Evolutionary conservation across 1,140 invertebrate genomes (phyloP), one percentile per base, ranked within the genome.

Genomic region (Calycopis cecrops): DNA sequence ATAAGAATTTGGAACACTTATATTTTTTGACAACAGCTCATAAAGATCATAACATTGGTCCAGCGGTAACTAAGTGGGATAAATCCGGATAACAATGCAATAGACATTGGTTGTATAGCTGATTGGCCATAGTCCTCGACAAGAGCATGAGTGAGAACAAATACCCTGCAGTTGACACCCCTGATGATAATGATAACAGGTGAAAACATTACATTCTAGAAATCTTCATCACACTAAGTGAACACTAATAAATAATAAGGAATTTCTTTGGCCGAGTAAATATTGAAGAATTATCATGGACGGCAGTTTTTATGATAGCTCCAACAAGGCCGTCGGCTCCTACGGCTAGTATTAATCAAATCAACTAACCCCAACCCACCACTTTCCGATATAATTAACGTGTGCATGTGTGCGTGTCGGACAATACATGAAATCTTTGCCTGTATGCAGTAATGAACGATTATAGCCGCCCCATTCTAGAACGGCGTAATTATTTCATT

Each of bases 341-440:
- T 86, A 76, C 58, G 65, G 73, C 72, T 83, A 73, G 81, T 82
- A 87, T 87, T 87, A 87, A 87, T 87, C 84, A 87, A 87, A 85
- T 85, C 84, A 87, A 79, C 66, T 79, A 79, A 79, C 83, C 80
- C 83, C 79, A 71, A 83, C 79, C 79, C 71, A 80, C 73, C 74
- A 83, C 78, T 87, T 87, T 85, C 79, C 77, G 79, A 87, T 85
- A 81, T 87, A 87, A 87, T 87, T 87, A 87, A 85, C 79, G 75
- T 73, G 68, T 69, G 73, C 72, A 67, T 77, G 81, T 85, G 76
- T 82, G 79, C 70, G 81, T 81, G 73, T 60, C 65, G 67, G 72
- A 79, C 74, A 81, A 79, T 76, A 80, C 73, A 69, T 76, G 76
- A 70, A 76, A 65, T 57, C 63, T 71, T 63, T 65, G 69, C 58